Evolutionary conservation across 2,888 invertebrate genomes (phyloP), one percentile per base, ranked within the genome.

Genomic region (Watsonalla cultraria): DNA sequence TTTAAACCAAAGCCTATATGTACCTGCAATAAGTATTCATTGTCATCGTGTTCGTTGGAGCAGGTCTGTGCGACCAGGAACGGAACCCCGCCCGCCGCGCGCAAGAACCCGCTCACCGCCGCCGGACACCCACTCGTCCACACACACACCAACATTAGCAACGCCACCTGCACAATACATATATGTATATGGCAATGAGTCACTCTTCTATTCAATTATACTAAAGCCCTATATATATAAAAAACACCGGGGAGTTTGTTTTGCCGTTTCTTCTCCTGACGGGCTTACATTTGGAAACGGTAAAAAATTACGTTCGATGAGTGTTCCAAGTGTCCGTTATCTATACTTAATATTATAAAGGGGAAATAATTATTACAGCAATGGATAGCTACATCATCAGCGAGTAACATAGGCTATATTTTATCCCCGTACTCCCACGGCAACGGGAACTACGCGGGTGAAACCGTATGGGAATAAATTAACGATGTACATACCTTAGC

Each of bases 41-140:
- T 95, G 66, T 98, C 96, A 78, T 99, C 99, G 58, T 96, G 96
- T 68, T 98, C 98, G 70, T 93, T 94, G 55, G 95, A 94, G 64
- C 94, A 93, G 1, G 94, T 93, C 89, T 96, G 94, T 35, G 95
- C 94, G 4, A 96, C 96, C 52, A 97, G 91, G 91, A 95, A 98
- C 39, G 97, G 95, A 74, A 98, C 94, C 33, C 96, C 96, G 24
- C 95, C 95, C 4, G 95, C 93, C 52, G 95, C 95, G 46, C 91
- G 92, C 15, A 99, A 92, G 76, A 99, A 96, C 8, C 95, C 93
- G 62, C 94, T 93, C 5, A 98, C 98, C 0, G 98, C 97, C 0
- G 92, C 80, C 0, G 96, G 93, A 80, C 98, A 98, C 76, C 96
- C 93, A 7, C 95, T 92, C 78, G 96, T 90, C 99, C 99, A 99